These are phyloP conservation scores for Pocillopora verrucosa DNA, from an alignment of 64 coral and sea anemone genomes.

Conservation along the genomic window DNA sequence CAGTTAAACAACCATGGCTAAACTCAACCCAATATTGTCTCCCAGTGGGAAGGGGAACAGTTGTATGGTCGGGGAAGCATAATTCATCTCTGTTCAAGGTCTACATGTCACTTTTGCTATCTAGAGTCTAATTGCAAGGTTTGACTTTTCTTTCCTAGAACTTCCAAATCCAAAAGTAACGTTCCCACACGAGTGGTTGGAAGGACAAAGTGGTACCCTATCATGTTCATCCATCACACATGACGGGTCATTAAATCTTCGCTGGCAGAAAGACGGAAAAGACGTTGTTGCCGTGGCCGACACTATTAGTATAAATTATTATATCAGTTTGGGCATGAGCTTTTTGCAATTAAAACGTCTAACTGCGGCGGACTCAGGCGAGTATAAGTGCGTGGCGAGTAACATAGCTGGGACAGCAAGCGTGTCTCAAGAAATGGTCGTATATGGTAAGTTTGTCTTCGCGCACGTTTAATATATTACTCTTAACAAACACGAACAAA, in stretches of 20 bases:
- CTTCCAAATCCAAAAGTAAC: not conserved
- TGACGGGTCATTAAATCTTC: constrained; percentile 11
- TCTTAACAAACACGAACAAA: not conserved
- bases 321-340: not conserved
- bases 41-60: too few species aligned
- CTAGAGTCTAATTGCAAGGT: not conserved
- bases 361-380: constrained; percentile 41
- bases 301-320: not conserved
- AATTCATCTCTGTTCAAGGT: not conserved
- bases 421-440: constrained; percentile 40
- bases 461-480: not conserved
- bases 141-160: not conserved
- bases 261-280: constrained; percentile 43
- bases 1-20: too few species aligned
- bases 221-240: not conserved
- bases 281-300: not conserved
- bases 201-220: not conserved
- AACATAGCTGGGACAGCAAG: constrained; percentile 62
- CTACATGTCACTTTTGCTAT: not conserved
- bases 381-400: constrained; percentile 72
- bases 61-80: too few species aligned
- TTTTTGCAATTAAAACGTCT: not conserved
- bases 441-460: constrained; percentile 59
- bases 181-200: not conserved
- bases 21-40: too few species aligned